Base-by-base conservation (phyloP, 1,140 invertebrate species). In the Melitaea cinxia region DNA sequence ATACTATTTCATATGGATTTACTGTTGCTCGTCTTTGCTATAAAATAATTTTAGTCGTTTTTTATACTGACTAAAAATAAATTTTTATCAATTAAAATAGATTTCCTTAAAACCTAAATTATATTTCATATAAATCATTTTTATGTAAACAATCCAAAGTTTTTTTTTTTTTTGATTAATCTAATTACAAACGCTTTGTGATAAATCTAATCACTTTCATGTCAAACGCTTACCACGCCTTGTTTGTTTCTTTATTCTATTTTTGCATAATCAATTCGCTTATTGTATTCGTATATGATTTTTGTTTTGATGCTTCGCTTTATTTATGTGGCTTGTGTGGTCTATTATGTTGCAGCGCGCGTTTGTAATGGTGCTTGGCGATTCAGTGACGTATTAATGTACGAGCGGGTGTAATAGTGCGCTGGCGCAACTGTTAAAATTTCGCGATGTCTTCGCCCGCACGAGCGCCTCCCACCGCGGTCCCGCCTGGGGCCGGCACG, bases 401-500 rank as follows among this genome's bases (percentile, higher is more conserved):
- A 65, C 56, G 61, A 68, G 76, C 66, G 57, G 49, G 60, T 68
- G 65, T 78, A 77, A 65, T 85, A 84, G 73, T 85, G 73, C 67
- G 61, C 54, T 62, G 54, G 59, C 71, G 64, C 61, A 61, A 70
- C 59, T 64, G 33, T 68, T 47, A 45, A 28, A 19, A 17, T 39
- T 72, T 57, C 64, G 70, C 24, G 58, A 90, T 90, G 88, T 89
- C 88, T 59, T 88, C 85, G 63, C 88, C 88, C 73, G 88, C 83
- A 73, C 86, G 86, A 57, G 81, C 82, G 77, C 85, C 85, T 37
- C 65, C 82, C 53, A 68, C 76, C 33, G 26, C 84, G 54, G 77
- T 87, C 68, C 87, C 88, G 70, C 77, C 88, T 28, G 89, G 86
- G 64, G 81, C 85, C 60, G 88, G 82, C 72, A 78, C 78, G 68